A percentile compares a stretch with the other conserved stretches of the same genome.
These are phyloP conservation scores for Pagrus major DNA, from an alignment of 2,113 vertebrate genomes.

Conservation along the genomic window DNA sequence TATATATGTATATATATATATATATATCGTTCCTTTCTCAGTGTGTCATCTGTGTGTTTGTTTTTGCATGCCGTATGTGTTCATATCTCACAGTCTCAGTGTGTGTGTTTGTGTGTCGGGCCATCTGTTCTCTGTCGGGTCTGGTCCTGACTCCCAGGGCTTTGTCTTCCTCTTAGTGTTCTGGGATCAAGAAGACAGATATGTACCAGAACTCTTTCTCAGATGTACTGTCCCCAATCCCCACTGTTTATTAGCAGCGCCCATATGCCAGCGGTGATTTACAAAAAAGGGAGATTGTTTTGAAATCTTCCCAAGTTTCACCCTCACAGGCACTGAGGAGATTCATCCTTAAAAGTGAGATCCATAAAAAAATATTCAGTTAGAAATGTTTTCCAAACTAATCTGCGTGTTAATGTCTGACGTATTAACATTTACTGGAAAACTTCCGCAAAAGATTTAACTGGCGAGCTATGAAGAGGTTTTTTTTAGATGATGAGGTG, in stretches of 20 bases:
- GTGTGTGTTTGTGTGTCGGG: constrained; percentile 53
- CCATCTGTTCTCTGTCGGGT: constrained; percentile 78
- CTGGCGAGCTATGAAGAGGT: too few relatives aligned
- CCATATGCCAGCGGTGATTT: constrained; percentile 45
- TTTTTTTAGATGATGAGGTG: not conserved
- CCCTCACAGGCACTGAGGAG: not conserved
- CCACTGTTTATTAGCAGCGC: constrained; percentile 39
- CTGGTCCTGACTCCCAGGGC: constrained; percentile 65
- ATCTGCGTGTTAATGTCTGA: not conserved
- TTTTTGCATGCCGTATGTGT: constrained; percentile 62
- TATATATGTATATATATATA: constrained; percentile 26
- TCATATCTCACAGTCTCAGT: constrained; percentile 52
- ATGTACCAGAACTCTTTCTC: constrained; percentile 49
- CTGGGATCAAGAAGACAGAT: constrained; percentile 61
- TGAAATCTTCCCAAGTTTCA: constrained; percentile 10
- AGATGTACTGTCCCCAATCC: constrained; percentile 43
- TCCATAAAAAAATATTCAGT: not conserved
- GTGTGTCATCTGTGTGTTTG: constrained; percentile 63
- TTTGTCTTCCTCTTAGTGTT: constrained; percentile 65
- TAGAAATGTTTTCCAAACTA: not conserved
- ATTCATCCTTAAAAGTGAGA: not conserved
- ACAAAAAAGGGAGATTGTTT: constrained; percentile 21
- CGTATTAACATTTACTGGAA: not conserved
- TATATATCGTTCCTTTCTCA: constrained; percentile 37
- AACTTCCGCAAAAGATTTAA: not conserved